A percentile compares a stretch with the other conserved stretches of the same genome.
Evolutionary conservation across 2,797 vertebrate species (phyloP).

Genomic region (Hydrolagus colliei): DNA sequence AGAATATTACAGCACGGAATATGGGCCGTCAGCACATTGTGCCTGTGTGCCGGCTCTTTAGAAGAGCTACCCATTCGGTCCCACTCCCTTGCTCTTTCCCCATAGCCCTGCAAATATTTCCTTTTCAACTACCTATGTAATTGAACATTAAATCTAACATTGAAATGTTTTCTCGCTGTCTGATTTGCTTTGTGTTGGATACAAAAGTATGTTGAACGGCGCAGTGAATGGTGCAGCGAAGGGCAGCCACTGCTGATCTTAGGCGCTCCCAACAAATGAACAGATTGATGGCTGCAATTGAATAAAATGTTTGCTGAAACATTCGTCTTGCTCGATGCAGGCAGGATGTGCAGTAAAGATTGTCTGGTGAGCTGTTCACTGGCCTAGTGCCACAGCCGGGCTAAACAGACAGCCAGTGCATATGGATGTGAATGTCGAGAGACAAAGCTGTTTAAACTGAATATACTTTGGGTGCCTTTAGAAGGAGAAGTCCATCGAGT

Average conservation of each 20-base stretch:
- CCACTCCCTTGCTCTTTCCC: background rate
- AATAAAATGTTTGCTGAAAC: background rate
- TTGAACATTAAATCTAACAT: background rate
- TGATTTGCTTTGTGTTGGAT: background rate
- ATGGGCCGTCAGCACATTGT: background rate
- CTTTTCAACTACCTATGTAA: background rate
- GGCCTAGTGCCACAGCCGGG: background rate
- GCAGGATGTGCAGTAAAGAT: background rate
- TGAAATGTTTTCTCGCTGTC: background rate
- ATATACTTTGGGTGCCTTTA: no score
- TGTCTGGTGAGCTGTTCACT: background rate
- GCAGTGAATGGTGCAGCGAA: background rate
- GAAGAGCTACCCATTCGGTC: background rate
- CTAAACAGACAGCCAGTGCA: no score
- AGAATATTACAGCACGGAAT: background rate
- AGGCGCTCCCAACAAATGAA: background rate
- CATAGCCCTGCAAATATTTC: background rate
- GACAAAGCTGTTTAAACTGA: no score
- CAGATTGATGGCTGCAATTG: background rate
- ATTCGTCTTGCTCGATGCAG: constrained; percentile 6
- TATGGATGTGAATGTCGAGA: no score
- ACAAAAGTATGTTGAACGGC: background rate
- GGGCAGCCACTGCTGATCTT: background rate
- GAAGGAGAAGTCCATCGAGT: no score
- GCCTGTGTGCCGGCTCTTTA: background rate